Base-by-base conservation (phyloP, 1,140 invertebrate genomes). In the Dendrolimus punctatus region DNA sequence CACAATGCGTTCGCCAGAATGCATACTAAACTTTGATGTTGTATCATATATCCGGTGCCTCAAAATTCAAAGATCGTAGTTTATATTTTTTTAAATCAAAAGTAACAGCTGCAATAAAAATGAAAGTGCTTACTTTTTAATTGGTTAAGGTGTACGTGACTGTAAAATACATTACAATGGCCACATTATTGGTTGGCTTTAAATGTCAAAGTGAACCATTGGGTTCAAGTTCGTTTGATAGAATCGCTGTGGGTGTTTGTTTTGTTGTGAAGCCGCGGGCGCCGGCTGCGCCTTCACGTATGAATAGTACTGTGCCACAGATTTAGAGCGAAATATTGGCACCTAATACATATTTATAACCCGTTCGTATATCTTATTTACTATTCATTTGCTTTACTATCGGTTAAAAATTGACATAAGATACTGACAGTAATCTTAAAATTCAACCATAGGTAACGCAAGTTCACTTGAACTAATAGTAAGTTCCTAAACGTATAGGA, bases 171-270 rank as follows among this genome's bases (percentile, higher is more conserved):
- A 59, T 59, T 60, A 53, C 40, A 54, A 48, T 60, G 50, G 58
- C 42, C 54, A 61, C 49, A 40, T 49, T 23, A 23, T 23, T 47
- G 48, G 42, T 47, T 38, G 53, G 40, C 59, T 58, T 58, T 53
- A 60, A 58, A 65, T 47, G 62, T 60, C 46, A 57, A 62, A 62
- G 50, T 48, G 62, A 58, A 56, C 46, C 46, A 64, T 58, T 64
- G 53, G 62, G 63, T 68, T 68, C 66, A 69, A 66, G 66, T 66
- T 67, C 65, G 65, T 63, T 61, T 64, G 50, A 67, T 71, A 68
- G 51, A 44, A 58, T 62, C 53, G 38, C 43, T 49, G 48, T 43
- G 51, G 55, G 56, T 70, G 61, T 76, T 76, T 71, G 69, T 71
- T 76, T 74, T 71, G 70, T 71, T 58, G 59, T 62, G 61, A 68